phyloP scores from a whole-genome alignment of 2,797 vertebrate species.

The Chromobotia macracanthus region DNA sequence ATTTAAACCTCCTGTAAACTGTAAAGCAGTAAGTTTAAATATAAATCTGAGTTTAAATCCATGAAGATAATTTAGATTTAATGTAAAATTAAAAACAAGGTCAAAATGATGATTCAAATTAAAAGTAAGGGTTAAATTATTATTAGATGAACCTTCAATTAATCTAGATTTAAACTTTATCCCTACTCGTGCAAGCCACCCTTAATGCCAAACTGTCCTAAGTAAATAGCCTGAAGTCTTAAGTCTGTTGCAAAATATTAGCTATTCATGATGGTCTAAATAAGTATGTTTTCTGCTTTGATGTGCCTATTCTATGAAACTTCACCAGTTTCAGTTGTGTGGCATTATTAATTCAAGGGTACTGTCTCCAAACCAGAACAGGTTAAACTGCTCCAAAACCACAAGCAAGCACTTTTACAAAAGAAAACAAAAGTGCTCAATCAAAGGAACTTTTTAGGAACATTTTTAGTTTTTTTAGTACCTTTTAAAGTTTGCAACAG shows the following conservation, averaged over 20 bases:
- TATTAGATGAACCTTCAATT: background rate
- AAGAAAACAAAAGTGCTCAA: conserved; percentile 45
- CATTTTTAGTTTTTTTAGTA: background rate
- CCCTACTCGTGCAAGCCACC: background rate
- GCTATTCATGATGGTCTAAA: background rate
- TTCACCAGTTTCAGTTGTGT: conserved; percentile 51
- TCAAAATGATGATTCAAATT: background rate
- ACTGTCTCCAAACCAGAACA: conserved; percentile 64
- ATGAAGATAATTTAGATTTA: no score
- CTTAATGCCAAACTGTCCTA: background rate
- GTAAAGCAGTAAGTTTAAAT: no score
- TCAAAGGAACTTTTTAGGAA: conserved; percentile 10
- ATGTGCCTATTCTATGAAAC: conserved; percentile 46
- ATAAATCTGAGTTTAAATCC: background rate
- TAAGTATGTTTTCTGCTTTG: background rate
- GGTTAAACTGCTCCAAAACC: conserved; percentile 71
- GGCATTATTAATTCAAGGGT: conserved; percentile 65
- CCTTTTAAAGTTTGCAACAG: conserved; percentile 10
- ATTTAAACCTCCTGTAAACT: no score
- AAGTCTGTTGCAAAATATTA: background rate
- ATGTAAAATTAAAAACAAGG: background rate
- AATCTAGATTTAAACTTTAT: background rate
- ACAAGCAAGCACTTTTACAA: conserved; percentile 55
- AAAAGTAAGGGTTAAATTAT: background rate
- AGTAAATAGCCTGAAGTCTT: background rate